Conservation (phyloP, 2,888 invertebrate genomes). For the Eupeodes latifasciatus region DNA sequence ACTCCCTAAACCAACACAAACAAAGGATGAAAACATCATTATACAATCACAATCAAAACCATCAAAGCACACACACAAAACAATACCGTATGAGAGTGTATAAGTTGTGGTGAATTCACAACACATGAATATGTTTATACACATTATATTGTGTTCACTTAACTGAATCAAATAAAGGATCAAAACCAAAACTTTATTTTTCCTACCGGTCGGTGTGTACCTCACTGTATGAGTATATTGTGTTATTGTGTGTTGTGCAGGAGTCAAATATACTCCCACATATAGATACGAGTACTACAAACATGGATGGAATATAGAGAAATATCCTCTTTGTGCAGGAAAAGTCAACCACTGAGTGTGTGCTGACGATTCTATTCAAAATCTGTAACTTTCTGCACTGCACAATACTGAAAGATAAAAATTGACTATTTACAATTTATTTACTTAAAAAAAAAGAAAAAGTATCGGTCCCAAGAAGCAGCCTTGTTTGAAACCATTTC, state of each 20-base stretch:
- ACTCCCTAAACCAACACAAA: conserved; percentile 13
- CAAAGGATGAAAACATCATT: conserved; percentile 2
- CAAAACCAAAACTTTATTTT: conserved; percentile 24
- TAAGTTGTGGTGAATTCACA: conserved; percentile 38
- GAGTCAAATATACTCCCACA: not conserved
- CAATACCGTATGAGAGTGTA: not conserved
- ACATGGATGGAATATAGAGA: conserved; percentile 12
- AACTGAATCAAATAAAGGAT: conserved; percentile 34
- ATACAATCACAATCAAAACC: conserved; percentile 12
- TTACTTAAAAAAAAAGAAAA: no score
- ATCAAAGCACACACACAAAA: conserved; percentile 6
- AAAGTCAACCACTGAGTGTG: conserved; percentile 13
- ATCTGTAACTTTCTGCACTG: not conserved
- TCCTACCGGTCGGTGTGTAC: not conserved
- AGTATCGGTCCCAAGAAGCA: no score
- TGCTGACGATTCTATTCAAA: not conserved
- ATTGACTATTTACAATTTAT: not conserved
- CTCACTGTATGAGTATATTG: not conserved
- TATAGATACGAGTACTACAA: conserved; percentile 32
- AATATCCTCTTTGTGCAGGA: conserved; percentile 52
- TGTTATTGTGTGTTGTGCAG: conserved; percentile 18
- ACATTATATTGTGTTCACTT: not conserved
- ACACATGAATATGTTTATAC: not conserved
- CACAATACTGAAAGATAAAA: not conserved
- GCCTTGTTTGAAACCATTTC: no score